A percentile compares a stretch with the other conserved stretches of the same genome.
Evolutionary conservation across 2,113 vertebrate species (phyloP).

Genomic region (Phocoena sinus): DNA sequence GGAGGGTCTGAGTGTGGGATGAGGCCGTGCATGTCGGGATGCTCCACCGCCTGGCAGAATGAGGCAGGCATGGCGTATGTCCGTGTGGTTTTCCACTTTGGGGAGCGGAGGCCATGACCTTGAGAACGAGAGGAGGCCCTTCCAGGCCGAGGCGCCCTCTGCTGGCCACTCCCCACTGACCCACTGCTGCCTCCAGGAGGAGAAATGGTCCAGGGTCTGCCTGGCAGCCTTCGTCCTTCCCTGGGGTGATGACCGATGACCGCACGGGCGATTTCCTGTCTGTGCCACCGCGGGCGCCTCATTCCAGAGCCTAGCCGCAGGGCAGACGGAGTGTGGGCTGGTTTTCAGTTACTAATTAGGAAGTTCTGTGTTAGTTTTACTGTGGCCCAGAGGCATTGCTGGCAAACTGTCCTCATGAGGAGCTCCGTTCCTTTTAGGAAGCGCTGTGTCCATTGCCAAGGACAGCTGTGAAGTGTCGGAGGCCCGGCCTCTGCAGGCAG

Average conservation of each 20-base stretch:
- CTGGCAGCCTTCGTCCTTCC: neutral
- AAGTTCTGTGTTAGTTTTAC: slow-evolving; percentile 42
- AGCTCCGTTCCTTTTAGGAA: slow-evolving; percentile 5
- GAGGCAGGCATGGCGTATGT: neutral
- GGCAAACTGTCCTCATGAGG: slow-evolving; percentile 39
- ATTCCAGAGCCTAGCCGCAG: too few relatives aligned
- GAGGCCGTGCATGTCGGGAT: neutral
- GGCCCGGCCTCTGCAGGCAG: neutral
- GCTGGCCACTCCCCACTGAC: neutral
- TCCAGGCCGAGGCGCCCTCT: neutral
- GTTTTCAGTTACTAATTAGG: slow-evolving; percentile 60
- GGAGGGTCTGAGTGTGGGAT: neutral
- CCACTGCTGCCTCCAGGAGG: neutral
- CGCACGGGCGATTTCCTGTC: too few relatives aligned
- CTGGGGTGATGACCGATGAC: too few relatives aligned
- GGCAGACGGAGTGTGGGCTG: neutral
- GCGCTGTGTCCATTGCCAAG: neutral
- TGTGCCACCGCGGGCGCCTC: too few relatives aligned
- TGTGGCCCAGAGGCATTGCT: slow-evolving; percentile 58
- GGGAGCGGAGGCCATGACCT: too few relatives aligned
- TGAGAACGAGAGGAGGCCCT: neutral
- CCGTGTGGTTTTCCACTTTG: fast-evolving
- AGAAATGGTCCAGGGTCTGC: too few relatives aligned
- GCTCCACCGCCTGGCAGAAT: fast-evolving
- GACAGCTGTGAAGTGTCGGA: neutral